Conservation (phyloP, 2,113 vertebrate genomes). For the Calyptommatus sinebrachiatus region DNA sequence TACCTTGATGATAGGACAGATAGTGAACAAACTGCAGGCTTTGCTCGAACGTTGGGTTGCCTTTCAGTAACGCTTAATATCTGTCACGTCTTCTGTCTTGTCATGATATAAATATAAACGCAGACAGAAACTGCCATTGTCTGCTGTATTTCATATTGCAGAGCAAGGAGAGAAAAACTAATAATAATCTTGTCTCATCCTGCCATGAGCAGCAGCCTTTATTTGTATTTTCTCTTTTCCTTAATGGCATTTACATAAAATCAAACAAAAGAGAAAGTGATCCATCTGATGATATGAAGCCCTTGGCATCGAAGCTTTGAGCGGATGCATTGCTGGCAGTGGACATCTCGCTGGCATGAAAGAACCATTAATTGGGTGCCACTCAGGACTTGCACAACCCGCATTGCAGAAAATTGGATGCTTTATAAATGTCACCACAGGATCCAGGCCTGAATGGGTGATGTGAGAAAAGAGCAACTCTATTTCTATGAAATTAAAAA, state of each 20-base stretch:
- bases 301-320: neutral
- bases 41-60: neutral
- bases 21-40: no score
- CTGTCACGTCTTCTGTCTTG: conserved; percentile 34
- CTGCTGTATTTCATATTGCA: conserved; percentile 47
- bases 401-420: conserved; percentile 16
- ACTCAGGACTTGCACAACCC: neutral
- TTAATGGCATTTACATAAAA: conserved; percentile 38
- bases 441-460: neutral
- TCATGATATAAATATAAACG: conserved; percentile 34
- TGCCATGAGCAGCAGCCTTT: conserved; percentile 31
- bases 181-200: neutral
- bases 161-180: neutral
- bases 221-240: neutral
- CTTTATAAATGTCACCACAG: conserved; percentile 18
- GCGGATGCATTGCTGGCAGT: neutral
- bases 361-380: neutral
- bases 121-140: conserved; percentile 39
- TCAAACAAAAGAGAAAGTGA: conserved; percentile 12
- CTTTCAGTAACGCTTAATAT: conserved; percentile 30
- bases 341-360: neutral
- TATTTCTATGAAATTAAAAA: conserved; percentile 16
- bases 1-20: neutral
- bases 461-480: conserved; percentile 14
- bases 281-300: neutral